Evolutionary conservation across 2,797 vertebrate genomes (phyloP).

Genomic region (Psittacula derbiana): DNA sequence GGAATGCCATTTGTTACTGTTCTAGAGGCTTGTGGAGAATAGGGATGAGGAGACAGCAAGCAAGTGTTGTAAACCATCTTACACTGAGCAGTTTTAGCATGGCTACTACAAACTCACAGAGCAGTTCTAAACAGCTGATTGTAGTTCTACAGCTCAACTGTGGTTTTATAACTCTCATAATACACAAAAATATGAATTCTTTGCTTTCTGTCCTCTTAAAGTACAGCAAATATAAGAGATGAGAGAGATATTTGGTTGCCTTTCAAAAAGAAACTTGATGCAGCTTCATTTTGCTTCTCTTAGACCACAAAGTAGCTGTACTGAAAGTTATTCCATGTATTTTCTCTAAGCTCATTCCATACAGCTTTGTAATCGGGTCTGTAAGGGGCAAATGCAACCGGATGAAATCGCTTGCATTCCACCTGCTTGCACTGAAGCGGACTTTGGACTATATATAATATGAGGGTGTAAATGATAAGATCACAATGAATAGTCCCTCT

Average conservation of each 20-base stretch:
- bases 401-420: constrained; percentile 36
- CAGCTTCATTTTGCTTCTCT: not conserved
- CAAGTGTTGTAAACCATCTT: not conserved
- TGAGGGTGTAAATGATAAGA: not conserved
- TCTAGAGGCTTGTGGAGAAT: not conserved
- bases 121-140: not conserved
- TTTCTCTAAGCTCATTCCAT: not conserved
- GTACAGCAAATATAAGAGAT: not conserved
- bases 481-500: not conserved
- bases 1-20: not conserved
- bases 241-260: not conserved
- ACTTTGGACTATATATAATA: not conserved
- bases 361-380: not conserved
- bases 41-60: not conserved
- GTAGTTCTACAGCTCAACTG: not conserved
- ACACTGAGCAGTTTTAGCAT: not conserved
- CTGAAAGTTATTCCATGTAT: not conserved
- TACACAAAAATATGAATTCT: not conserved
- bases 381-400: not conserved
- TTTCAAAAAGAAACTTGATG: not conserved
- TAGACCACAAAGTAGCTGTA: not conserved
- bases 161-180: not conserved
- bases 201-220: not conserved
- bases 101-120: not conserved
- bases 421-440: constrained; percentile 11